Base-by-base conservation (phyloP, 2,113 vertebrate species). In the Poecilia latipinna region DNA sequence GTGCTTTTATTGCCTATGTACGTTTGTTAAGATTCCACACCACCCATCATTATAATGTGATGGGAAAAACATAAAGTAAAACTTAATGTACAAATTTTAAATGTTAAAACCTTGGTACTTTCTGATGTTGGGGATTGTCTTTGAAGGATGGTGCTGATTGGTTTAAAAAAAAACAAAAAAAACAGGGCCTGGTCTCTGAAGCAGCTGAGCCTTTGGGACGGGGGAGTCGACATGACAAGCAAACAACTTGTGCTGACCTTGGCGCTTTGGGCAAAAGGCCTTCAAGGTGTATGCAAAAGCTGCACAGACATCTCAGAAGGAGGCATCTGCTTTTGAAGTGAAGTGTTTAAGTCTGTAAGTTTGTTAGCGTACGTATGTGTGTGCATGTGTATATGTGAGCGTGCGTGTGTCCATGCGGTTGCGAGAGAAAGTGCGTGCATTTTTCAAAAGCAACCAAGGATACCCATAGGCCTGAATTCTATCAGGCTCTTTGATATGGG, bases 401-500 rank as follows among this genome's bases (percentile, higher is more conserved):
- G 31, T 67, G 65, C 65, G 70, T 48, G 31, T 67, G 65, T 72
- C 66, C 44, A 31, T 67, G 65, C 69, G 70, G 44, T 31, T 67
- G 65, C 66, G 44, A 19, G 44, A 48, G 44, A 17, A 6, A 57
- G 51, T 64, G 65, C 62, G 70, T 57, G 33, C 84, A 80, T 82
- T 91, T 94, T 94, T 95, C 90, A 94, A 93, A 91, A 92, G 88
- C 88, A 88, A 81, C 86, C 77, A 81, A 87, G 87, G 90, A 94
- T 93, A 93, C 93, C 94, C 94, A 94, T 92, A 93, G 94, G 93
- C 92, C 90, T 91, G 90, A 93, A 94, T 93, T 89, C 88, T 89
- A 91, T 92, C 84, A 93, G 90, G 87, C 78, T 83, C 93, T 94
- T 95, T 95, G 93, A 94, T 94, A 93, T 90, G 79, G 71, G 85